Evolutionary conservation across 2,113 vertebrate species (phyloP).

Genomic region (Paedocypris sp.): DNA sequence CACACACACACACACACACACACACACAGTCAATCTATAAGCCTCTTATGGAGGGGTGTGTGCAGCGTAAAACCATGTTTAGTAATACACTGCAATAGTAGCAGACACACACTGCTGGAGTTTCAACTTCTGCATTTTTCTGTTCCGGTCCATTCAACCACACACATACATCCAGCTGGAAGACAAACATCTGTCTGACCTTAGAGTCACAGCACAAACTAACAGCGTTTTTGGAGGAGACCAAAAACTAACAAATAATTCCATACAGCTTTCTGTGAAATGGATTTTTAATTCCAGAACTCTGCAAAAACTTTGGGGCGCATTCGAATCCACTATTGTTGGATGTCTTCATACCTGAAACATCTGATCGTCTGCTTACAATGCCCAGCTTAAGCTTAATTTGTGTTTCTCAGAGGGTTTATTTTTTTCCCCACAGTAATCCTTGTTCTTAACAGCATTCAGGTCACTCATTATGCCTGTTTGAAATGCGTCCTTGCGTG

Average conservation of each 20-base stretch:
- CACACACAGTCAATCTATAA: slow-evolving; percentile 33
- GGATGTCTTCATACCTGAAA: neutral
- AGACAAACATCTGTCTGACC: slow-evolving; percentile 28
- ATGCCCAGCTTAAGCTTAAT: slow-evolving; percentile 17
- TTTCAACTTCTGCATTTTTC: slow-evolving; percentile 15
- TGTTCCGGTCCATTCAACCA: neutral
- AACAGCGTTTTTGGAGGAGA: neutral
- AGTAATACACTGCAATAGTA: slow-evolving; percentile 22
- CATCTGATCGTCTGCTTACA: slow-evolving; percentile 1
- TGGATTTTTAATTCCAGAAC: neutral
- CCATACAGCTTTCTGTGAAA: neutral
- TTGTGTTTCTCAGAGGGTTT: neutral
- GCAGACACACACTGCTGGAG: slow-evolving; percentile 25
- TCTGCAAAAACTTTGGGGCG: neutral
- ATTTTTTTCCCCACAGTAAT: slow-evolving; percentile 6
- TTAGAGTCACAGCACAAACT: slow-evolving; percentile 3
- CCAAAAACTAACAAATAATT: neutral
- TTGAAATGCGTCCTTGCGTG: neutral
- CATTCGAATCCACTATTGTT: neutral
- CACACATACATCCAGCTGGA: slow-evolving; percentile 19
- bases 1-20: neutral
- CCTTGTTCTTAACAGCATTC: slow-evolving; percentile 9
- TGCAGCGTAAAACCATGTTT: slow-evolving; percentile 17
- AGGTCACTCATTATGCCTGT: slow-evolving; percentile 22
- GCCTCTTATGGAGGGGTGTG: slow-evolving; percentile 41